phyloP scores from a whole-genome alignment of 2,888 invertebrate species.

The Cephus runcator region DNA sequence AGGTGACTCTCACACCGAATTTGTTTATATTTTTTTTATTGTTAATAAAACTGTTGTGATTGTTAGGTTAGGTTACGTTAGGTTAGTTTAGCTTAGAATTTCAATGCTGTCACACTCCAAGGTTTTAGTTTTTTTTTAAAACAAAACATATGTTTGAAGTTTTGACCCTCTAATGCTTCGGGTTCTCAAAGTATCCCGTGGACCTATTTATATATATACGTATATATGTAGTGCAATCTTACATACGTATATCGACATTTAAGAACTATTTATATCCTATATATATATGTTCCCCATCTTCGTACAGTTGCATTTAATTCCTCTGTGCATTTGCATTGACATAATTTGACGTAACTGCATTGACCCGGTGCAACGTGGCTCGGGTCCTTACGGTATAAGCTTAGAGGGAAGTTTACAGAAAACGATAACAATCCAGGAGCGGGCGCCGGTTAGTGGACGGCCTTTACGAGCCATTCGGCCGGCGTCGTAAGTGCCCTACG shows the following conservation, averaged over 20 bases:
- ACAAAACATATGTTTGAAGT: no score
- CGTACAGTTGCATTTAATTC: neutral
- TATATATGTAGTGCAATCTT: neutral
- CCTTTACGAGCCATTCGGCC: constrained; percentile 52
- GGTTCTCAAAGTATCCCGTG: no score
- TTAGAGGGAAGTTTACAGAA: neutral
- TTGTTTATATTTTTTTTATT: no score
- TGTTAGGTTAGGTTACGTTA: no score
- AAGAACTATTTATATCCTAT: neutral
- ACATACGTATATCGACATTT: no score
- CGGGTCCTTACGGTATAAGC: neutral
- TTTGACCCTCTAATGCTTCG: no score
- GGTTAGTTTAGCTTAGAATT: no score
- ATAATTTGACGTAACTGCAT: neutral
- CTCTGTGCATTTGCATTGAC: neutral
- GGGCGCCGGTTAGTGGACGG: constrained; percentile 29
- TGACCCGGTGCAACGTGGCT: neutral
- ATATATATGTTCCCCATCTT: neutral
- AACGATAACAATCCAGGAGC: neutral
- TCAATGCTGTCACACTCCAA: no score
- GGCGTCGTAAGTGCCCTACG: constrained; percentile 35
- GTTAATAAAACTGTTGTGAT: no score
- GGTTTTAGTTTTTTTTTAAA: no score
- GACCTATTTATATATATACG: no score
- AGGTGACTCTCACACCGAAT: no score